Evolutionary conservation across 2,797 vertebrate species (phyloP).

Genomic region (Sebastes matsubarae): DNA sequence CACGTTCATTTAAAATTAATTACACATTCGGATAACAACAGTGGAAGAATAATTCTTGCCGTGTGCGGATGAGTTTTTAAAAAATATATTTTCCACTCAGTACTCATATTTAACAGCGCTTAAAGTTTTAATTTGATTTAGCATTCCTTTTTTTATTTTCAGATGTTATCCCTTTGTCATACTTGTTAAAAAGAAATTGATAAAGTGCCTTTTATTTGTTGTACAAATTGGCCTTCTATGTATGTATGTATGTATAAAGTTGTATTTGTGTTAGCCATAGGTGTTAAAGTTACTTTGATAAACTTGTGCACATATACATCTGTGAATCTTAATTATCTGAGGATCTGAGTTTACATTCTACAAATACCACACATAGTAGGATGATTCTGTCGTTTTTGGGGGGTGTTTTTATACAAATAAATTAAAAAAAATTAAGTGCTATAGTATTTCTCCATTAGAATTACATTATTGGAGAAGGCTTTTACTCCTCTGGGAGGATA

Average conservation of each 20-base stretch:
- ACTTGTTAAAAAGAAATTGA: background rate
- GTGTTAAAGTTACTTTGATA: background rate
- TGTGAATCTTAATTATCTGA: background rate
- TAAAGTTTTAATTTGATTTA: constrained; percentile 25
- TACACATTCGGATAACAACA: constrained; percentile 44
- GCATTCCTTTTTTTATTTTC: background rate
- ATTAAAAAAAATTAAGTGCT: background rate
- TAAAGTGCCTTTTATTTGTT: background rate
- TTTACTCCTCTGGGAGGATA: background rate
- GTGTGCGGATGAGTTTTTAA: background rate
- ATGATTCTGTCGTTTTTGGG: background rate
- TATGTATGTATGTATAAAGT: background rate
- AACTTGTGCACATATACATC: background rate
- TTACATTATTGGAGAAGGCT: background rate
- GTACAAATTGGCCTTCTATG: background rate
- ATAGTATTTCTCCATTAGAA: background rate
- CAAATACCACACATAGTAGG: background rate
- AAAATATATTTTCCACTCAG: background rate
- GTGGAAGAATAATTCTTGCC: constrained; percentile 27
- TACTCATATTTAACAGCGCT: constrained; percentile 3
- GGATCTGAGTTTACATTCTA: background rate
- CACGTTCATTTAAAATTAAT: constrained; percentile 55
- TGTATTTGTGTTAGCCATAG: background rate
- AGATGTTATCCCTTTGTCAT: background rate
- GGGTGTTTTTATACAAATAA: background rate